Evolutionary conservation across 2,113 vertebrate species (phyloP).

Genomic region (Halichoerus grypus): DNA sequence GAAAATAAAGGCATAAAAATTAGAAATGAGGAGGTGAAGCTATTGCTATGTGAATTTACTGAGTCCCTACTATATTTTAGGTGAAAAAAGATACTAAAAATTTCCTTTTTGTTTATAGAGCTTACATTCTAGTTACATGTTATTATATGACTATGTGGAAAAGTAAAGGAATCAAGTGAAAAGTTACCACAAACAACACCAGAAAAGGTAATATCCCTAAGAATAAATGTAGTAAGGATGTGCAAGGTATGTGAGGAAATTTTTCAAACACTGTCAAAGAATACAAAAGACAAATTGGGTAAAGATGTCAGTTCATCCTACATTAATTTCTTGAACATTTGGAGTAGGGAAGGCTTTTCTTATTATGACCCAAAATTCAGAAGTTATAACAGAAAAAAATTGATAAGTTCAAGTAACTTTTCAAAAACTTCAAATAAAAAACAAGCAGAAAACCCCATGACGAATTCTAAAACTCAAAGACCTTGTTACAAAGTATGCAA

Average conservation of each 20-base stretch:
- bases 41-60: background rate
- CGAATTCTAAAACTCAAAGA: conserved; percentile 13
- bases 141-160: background rate
- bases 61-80: background rate
- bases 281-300: background rate
- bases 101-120: background rate
- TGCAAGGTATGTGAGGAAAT: background rate
- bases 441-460: background rate
- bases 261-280: background rate
- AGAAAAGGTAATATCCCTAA: background rate
- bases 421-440: background rate
- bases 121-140: background rate
- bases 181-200: background rate
- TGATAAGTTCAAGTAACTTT: background rate
- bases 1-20: conserved; percentile 1
- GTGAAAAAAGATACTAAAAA: background rate
- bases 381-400: background rate
- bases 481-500: background rate
- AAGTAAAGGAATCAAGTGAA: background rate
- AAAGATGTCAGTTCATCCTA: background rate
- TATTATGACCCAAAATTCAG: background rate
- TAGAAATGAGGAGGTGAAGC: background rate
- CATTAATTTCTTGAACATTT: background rate
- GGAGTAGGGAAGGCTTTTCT: background rate
- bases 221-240: background rate